Percentiles rank a stretch among this genome's conserved stretches.
Evolutionary conservation across 2,797 vertebrate genomes (phyloP).

Genomic region (Myioborus melanocephalus): DNA sequence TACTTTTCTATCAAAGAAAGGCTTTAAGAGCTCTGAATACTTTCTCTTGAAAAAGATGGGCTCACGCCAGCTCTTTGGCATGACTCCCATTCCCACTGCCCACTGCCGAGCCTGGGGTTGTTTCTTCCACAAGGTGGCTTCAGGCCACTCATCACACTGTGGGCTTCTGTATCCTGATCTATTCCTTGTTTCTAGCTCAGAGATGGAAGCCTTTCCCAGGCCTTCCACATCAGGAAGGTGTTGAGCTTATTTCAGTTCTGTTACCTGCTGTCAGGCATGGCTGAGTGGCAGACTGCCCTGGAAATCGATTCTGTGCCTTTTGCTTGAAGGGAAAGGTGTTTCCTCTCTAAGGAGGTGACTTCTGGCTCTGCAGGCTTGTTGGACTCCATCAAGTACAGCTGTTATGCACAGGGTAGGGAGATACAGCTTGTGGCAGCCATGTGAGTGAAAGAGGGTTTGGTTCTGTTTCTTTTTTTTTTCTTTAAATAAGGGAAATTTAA

Average conservation of each 20-base stretch:
- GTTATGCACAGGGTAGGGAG: background rate
- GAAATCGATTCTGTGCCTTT: background rate
- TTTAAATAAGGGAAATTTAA: background rate
- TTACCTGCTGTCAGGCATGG: background rate
- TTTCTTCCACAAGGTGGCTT: background rate
- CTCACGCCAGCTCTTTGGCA: background rate
- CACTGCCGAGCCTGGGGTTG: background rate
- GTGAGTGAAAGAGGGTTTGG: background rate
- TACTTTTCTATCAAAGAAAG: background rate
- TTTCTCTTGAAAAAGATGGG: background rate
- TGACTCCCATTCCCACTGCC: background rate
- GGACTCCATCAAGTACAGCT: background rate
- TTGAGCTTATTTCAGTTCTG: background rate
- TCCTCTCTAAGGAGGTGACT: background rate
- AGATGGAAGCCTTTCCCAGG: background rate
- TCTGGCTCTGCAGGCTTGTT: background rate
- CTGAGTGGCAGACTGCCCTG: background rate
- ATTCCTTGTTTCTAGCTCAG: background rate
- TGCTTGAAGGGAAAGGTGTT: background rate
- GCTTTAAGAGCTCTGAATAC: background rate
- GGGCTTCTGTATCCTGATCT: background rate
- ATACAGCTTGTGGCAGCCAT: background rate
- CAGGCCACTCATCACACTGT: background rate
- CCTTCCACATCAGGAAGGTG: background rate
- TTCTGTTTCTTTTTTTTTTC: background rate